Evolutionary conservation across 1,140 invertebrate genomes (phyloP), one percentile per base, ranked within the genome.

Genomic region (Lysiphlebus fabarum): DNA sequence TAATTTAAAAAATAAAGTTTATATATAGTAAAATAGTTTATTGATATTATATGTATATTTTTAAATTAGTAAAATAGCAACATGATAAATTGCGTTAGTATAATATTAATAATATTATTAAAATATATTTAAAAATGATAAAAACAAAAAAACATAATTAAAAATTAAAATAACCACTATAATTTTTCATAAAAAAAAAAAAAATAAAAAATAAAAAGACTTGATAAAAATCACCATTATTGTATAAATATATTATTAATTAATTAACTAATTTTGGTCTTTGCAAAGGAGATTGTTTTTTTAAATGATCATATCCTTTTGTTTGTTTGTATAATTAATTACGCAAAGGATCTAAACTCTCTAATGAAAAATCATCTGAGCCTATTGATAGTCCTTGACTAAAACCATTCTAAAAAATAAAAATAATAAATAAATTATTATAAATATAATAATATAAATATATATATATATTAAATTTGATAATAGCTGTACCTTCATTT

Each of bases 311-410:
- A 38, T n/a, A 7, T 11, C n/a, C n/a, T 38, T 6, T 36, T 51
- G 3, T 4, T 34, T 11, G 11, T 10, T 26, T 33, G 17, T 26
- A 33, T 33, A 11, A 3, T 77, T 67, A 82, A 63, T 83, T 82
- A 63, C 81, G 73, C 58, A 92, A 77, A 44, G 90, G 91, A 82
- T 92, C 91, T 66, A 92, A 81, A 75, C 88, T 90, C 73, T 92
- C 90, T 64, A 93, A 70, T n/a, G 88, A 89, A 71, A 93, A 93
- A 76, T 93, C 90, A 71, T 92, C 90, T 61, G 90, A 88, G 43
- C 87, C 87, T 70, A 90, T 87, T 7, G 86, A 85, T 38, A 91
- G 78, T 48, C 89, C 90, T 79, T 88, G 82, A 77, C 89, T 91
- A 74, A 93, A 92, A 56, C 90, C 90, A 79, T 89, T 87, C 89